Base-by-base conservation (phyloP, 1,140 invertebrate genomes). In the Ctenoplectra terminalis region DNA sequence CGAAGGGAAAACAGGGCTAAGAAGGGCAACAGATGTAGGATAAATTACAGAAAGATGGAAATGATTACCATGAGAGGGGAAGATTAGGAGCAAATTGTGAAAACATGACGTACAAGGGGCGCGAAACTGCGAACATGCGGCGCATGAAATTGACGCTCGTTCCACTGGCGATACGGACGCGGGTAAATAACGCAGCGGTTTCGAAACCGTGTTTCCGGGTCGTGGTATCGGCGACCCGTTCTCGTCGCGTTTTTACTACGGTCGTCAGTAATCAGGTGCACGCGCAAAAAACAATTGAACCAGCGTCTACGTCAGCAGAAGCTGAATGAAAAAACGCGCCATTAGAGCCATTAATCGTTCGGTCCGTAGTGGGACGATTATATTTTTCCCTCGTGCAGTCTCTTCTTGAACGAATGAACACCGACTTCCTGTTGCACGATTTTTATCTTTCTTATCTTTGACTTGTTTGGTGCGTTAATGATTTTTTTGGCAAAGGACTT, bases 261-360 rank as follows among this genome's bases (percentile, higher is more conserved):
- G 23, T 23, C 34, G 20, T 17, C 63, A 26, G 63, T 58, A 43
- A 56, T 54, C 70, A 52, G 17, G 20, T 40, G n/a, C 70, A 29
- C 70, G 52, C 9, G 20, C 17, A 34, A 72, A 72, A 72, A 72
- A 58, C 70, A 72, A 72, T 72, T 58, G 66, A 15, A 69, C 29
- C 20, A 13, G 66, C 46, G n/a, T 69, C 46, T 34, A n/a, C 31
- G 29, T 50, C 29, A 31, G 31, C 46, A 31, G 29, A 15, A 20
- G 46, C 20, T 50, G n/a, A 20, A 50, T 46, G 60, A 31, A n/a
- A 66, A 43, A n/a, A n/a, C 37, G 34, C 15, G 34, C 37, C 63
- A 66, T 66, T 66, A 40, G 34, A 40, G n/a, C 31, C 31, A 69
- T 69, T 69, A 69, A 69, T 69, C 66, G 66, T 50, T 20, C n/a